Evolutionary conservation across 2,113 vertebrate genomes (phyloP), one percentile per base, ranked within the genome.

Genomic region (Labrus mixtus): DNA sequence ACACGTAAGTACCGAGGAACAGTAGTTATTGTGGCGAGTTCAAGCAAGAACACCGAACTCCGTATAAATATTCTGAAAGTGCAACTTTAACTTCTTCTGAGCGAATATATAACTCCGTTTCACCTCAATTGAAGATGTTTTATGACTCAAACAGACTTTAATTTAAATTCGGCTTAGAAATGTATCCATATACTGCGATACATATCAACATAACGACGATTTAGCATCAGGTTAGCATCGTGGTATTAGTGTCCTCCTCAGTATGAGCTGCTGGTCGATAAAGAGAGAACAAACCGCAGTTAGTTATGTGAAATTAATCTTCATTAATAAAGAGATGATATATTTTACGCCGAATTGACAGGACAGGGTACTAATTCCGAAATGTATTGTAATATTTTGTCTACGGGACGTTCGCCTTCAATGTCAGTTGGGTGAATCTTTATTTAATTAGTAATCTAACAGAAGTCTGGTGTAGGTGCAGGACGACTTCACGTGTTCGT

Each of bases 61-160:
- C 56, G 0, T 57, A 10, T 3, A 13, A 36, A 10, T 20, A 0
- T 12, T 36, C 0, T 0, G 3, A 2, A 8, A 48, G 11, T 70
- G 8, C n/a, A 43, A 19, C 2, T 11, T 3, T 0, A 62, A 6
- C 12, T 10, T 12, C 1, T 29, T 20, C 0, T 10, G 0, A 9
- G 3, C 1, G 6, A 33, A 37, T 0, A 17, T n/a, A 5, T 0
- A 0, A 6, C 0, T 1, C 0, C 19, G 0, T 9, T 1, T 0
- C 3, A 4, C 15, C 4, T 1, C 12, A 9, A 4, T 2, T 0
- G 20, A 29, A 17, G 10, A 4, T 8, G 0, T 60, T 0, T 10
- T 0, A 1, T 37, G 6, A 37, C 29, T 16, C 1, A 0, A 6
- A 4, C 17, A 0, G 10, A 3, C 1, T 0, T 50, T 20, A 1